Percentiles rank a stretch among this genome's conserved stretches.
These are phyloP conservation scores for Myanophis thanlyinensis DNA, from an alignment of 2,113 vertebrate genomes.

Conservation along the genomic window DNA sequence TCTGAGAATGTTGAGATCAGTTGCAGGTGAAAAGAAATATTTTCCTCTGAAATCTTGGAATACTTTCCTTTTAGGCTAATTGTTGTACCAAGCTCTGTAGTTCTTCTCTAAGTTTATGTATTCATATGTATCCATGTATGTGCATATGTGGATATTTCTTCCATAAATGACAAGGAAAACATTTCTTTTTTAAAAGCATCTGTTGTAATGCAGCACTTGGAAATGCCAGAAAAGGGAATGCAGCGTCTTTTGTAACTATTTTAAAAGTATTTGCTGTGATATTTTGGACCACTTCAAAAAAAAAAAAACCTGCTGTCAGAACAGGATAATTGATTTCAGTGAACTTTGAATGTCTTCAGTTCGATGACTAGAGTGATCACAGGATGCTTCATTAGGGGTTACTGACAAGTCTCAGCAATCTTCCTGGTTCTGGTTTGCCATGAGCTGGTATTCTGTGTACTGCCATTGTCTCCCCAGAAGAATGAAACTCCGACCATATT, in stretches of 20 bases:
- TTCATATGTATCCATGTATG: background rate
- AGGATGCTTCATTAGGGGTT: conserved; percentile 68
- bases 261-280: conserved; percentile 57
- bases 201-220: conserved; percentile 37
- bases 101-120: no score
- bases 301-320: conserved; percentile 67
- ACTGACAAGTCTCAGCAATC: conserved; percentile 48
- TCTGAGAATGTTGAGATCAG: background rate
- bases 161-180: conserved; percentile 36
- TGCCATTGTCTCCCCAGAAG: conserved; percentile 57
- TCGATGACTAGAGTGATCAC: conserved; percentile 68
- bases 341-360: conserved; percentile 63
- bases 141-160: conserved; percentile 37
- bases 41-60: conserved; percentile 17
- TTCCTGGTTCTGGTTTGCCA: conserved; percentile 46
- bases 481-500: conserved; percentile 24
- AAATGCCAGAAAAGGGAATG: conserved; percentile 25
- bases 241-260: conserved; percentile 42
- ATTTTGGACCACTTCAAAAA: conserved; percentile 59
- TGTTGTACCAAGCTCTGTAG: conserved; percentile 21
- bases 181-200: conserved; percentile 30
- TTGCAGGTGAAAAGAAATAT: background rate
- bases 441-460: conserved; percentile 59
- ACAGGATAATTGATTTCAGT: conserved; percentile 65
- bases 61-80: background rate